These are phyloP conservation scores for Meleagris gallopavo DNA, from an alignment of 2,113 vertebrate genomes.

Conservation along the genomic window DNA sequence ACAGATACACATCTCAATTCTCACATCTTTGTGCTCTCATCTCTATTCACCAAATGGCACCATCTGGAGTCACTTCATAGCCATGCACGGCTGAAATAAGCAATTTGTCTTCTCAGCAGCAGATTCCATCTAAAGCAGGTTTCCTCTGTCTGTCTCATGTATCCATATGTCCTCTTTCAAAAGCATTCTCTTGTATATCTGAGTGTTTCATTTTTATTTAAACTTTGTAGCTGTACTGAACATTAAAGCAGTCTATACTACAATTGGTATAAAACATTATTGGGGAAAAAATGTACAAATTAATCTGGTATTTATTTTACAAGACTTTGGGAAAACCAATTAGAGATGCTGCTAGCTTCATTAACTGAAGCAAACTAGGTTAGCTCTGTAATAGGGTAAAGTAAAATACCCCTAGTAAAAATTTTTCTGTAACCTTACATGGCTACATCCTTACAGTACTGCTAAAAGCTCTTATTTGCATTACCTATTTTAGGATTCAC, in stretches of 20 bases:
- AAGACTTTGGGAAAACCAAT: not conserved
- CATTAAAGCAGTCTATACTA: not conserved
- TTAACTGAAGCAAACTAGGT: not conserved
- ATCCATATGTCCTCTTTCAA: not conserved
- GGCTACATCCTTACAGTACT: not conserved
- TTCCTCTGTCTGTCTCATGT: conserved; percentile 31
- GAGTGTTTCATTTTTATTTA: not conserved
- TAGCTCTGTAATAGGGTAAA: conserved; percentile 1
- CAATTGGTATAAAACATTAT: not conserved
- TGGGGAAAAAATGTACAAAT: not conserved
- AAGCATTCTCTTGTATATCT: not conserved
- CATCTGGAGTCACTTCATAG: conserved; percentile 51
- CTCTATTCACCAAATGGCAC: conserved; percentile 29
- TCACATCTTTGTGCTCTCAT: not conserved
- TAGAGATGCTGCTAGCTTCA: not conserved
- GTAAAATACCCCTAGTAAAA: not conserved
- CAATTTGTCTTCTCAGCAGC: conserved; percentile 48
- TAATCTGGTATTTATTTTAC: not conserved
- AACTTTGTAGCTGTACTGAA: not conserved
- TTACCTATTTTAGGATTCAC: not conserved
- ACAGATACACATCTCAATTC: not conserved
- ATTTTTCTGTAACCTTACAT: not conserved
- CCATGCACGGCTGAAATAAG: conserved; percentile 11
- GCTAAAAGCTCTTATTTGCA: conserved; percentile 4
- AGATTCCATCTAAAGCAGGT: conserved; percentile 22